Percentiles rank a stretch among this genome's conserved stretches.
Evolutionary conservation across 2,797 vertebrate genomes (phyloP).

Genomic region (Periparus ater): DNA sequence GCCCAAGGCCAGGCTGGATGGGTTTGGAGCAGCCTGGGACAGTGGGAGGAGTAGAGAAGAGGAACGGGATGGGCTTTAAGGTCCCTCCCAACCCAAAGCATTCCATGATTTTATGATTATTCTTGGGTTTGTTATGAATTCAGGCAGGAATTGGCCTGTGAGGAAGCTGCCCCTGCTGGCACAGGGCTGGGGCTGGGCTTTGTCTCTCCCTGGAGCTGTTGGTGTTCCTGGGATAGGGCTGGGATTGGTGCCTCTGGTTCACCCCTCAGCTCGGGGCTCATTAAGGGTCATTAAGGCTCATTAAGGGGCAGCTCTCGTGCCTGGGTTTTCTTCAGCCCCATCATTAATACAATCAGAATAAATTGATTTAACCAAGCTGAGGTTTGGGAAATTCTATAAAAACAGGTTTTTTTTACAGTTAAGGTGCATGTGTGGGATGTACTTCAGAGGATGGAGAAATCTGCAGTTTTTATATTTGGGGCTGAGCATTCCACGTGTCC

Average conservation of each 20-base stretch:
- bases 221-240: not conserved
- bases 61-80: not conserved
- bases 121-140: not conserved
- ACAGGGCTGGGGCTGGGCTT: not conserved
- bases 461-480: not conserved
- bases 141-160: not conserved
- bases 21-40: not conserved
- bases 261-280: not conserved
- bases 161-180: not conserved
- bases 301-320: not conserved
- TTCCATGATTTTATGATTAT: not conserved
- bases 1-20: not conserved
- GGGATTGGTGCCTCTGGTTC: not conserved
- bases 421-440: not conserved
- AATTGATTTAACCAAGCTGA: constrained; percentile 12
- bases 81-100: not conserved
- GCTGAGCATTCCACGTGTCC: accelerated
- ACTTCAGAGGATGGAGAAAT: not conserved
- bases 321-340: not conserved
- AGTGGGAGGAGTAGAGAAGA: not conserved
- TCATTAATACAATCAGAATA: constrained; percentile 14
- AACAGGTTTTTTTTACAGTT: not conserved
- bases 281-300: not conserved
- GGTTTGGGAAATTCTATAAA: not conserved
- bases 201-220: not conserved